phyloP scores from a whole-genome alignment of 1,140 invertebrate genomes.

The Geopemphigus sp. region DNA sequence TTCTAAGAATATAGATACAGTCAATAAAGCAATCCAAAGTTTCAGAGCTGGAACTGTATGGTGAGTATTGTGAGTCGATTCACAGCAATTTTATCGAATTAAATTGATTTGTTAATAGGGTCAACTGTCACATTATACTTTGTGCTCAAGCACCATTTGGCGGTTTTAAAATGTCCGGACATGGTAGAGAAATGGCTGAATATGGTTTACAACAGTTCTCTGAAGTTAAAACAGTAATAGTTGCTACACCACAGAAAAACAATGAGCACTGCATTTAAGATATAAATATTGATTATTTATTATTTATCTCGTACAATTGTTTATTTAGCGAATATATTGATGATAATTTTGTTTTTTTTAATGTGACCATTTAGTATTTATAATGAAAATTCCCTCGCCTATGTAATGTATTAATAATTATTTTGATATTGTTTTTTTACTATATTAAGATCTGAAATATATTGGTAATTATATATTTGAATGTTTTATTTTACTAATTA shows the following conservation, averaged over 20 bases:
- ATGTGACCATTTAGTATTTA: no score
- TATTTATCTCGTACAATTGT: no score
- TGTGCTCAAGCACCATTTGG: conserved; percentile 81
- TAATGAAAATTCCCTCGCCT: no score
- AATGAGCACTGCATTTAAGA: no score
- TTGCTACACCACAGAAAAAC: conserved; percentile 77
- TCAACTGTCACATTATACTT: conserved; percentile 88
- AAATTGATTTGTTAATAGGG: conserved; percentile 58
- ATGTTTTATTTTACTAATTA: no score
- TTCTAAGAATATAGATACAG: conserved; percentile 83
- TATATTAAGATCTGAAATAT: no score
- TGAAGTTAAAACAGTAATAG: conserved; percentile 87
- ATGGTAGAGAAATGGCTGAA: conserved; percentile 86
- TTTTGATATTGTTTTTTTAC: no score
- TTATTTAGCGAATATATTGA: no score
- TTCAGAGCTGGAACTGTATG: conserved; percentile 90
- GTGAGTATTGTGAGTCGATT: conserved; percentile 56
- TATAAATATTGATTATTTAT: no score
- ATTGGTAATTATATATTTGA: no score
- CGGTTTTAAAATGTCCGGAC: conserved; percentile 90
- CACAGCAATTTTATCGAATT: background rate
- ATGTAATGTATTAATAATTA: no score
- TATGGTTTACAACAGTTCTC: conserved; percentile 87
- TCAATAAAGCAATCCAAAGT: conserved; percentile 72
- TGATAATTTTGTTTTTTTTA: no score